Evolutionary conservation across 2,113 vertebrate species (phyloP).

Genomic region (Heteronetta atricapilla): DNA sequence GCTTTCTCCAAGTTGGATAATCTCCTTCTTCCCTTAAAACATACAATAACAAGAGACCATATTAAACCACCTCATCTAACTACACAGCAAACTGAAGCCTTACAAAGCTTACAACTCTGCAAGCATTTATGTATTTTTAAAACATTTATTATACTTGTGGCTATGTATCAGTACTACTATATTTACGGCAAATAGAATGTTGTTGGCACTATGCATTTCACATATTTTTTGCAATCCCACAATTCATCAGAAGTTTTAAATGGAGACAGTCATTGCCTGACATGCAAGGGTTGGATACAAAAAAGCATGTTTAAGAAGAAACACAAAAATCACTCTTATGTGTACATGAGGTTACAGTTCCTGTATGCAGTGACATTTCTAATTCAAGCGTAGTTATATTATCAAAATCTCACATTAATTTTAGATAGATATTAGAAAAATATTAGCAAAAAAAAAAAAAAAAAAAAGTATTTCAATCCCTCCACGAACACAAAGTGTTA

Average conservation of each 20-base stretch:
- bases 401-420: background rate
- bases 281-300: background rate
- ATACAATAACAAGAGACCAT: background rate
- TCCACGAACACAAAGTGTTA: background rate
- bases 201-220: background rate
- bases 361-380: background rate
- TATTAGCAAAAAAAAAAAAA: background rate
- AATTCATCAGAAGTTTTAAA: background rate
- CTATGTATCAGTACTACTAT: background rate
- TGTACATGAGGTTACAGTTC: background rate
- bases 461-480: background rate
- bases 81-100: background rate
- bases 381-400: background rate
- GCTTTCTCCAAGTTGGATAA: background rate
- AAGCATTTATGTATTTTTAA: accelerated
- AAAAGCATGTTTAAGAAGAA: background rate
- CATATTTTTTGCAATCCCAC: background rate
- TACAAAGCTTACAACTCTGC: background rate
- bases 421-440: background rate
- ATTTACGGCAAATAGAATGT: background rate
- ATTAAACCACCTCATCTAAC: background rate
- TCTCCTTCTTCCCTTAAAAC: background rate
- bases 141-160: background rate
- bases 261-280: background rate
- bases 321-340: background rate